Evolutionary conservation across 1,140 invertebrate species (phyloP).

Genomic region (Drosophila kanapiae): DNA sequence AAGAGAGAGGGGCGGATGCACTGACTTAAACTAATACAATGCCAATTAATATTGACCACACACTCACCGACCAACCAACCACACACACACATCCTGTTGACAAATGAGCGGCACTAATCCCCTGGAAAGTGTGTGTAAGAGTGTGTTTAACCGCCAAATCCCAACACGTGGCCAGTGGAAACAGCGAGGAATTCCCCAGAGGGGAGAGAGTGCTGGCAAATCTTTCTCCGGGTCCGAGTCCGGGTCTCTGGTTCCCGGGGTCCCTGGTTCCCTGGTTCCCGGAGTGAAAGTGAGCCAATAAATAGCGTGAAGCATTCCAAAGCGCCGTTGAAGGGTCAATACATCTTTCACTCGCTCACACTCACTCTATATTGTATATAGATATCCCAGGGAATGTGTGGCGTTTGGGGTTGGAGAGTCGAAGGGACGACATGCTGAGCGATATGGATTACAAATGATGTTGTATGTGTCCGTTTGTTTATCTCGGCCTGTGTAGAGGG

Average conservation of each 20-base stretch:
- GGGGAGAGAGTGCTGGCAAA: conserved; percentile 45
- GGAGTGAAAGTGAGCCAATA: conserved; percentile 80
- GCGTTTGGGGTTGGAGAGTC: conserved; percentile 27
- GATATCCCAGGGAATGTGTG: conserved; percentile 12
- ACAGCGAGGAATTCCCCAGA: conserved; percentile 61
- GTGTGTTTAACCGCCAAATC: conserved; percentile 70
- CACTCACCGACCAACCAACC: conserved; percentile 13
- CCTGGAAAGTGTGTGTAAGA: conserved; percentile 40
- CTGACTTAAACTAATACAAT: conserved; percentile 61
- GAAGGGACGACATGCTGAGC: conserved; percentile 77
- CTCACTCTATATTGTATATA: conserved; percentile 9
- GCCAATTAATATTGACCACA: conserved; percentile 74
- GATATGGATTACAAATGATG: conserved; percentile 85
- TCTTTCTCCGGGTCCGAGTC: conserved; percentile 34
- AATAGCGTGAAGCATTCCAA: conserved; percentile 80
- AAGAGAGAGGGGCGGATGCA: neutral
- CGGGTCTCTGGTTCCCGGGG: conserved; percentile 10
- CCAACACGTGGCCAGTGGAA: conserved; percentile 69
- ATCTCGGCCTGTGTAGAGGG: conserved; percentile 25
- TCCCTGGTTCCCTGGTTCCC: conserved; percentile 22
- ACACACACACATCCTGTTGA: conserved; percentile 63
- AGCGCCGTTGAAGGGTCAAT: conserved; percentile 78
- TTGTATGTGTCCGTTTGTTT: conserved; percentile 71
- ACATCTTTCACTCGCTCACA: conserved; percentile 64
- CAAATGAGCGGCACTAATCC: conserved; percentile 77